Evolutionary conservation across 2,113 vertebrate genomes (phyloP).

Genomic region (Corythoichthys haematopterus): DNA sequence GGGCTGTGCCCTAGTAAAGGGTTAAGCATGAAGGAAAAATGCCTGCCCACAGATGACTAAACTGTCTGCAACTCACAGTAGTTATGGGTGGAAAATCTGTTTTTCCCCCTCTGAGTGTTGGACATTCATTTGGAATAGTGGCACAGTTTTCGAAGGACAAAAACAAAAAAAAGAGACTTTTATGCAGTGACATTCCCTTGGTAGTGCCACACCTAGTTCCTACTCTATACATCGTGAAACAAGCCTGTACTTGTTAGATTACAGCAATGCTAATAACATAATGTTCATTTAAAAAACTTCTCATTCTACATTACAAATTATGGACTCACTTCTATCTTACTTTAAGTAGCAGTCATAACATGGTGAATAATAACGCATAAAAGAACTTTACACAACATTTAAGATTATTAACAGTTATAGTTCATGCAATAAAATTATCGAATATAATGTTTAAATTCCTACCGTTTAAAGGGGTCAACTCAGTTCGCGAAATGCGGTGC

Average conservation of each 20-base stretch:
- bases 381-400: neutral
- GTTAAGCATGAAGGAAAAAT: neutral
- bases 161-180: neutral
- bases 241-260: neutral
- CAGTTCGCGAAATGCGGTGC: constrained; percentile 9
- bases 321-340: neutral
- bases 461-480: constrained; percentile 38
- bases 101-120: neutral
- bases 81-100: neutral
- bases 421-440: neutral
- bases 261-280: neutral
- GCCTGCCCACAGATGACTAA: neutral
- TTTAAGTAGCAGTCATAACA: neutral
- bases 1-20: neutral
- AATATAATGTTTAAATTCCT: constrained; percentile 19
- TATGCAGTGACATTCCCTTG: neutral
- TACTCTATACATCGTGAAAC: neutral
- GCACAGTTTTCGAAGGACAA: no score
- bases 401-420: neutral
- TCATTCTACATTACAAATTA: neutral
- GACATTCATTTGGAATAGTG: neutral
- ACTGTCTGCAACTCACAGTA: neutral
- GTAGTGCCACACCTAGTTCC: neutral
- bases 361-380: neutral
- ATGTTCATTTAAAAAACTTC: neutral